phyloP scores from a whole-genome alignment of 2,888 invertebrate genomes.

The Clitarchus hookeri region DNA sequence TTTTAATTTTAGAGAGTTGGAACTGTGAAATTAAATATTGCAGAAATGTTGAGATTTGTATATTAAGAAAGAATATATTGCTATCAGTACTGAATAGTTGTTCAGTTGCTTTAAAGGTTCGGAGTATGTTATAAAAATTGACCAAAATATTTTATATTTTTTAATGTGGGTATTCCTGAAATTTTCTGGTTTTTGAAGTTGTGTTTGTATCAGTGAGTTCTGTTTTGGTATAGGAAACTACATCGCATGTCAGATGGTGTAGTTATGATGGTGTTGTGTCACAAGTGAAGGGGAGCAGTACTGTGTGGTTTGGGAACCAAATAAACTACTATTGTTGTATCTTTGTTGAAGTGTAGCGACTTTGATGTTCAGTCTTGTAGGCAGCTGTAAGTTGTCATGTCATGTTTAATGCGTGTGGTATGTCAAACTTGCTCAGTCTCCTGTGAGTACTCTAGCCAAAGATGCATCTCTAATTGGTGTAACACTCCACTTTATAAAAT shows the following conservation, averaged over 20 bases:
- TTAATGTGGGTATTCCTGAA: background rate
- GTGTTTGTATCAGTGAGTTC: background rate
- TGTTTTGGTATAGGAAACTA: background rate
- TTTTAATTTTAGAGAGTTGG: conserved; percentile 5
- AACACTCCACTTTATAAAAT: too few species aligned
- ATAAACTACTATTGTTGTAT: background rate
- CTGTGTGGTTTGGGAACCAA: background rate
- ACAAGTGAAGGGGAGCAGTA: background rate
- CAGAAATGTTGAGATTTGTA: background rate
- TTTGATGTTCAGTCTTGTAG: background rate
- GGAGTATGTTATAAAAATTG: background rate
- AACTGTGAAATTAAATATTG: conserved; percentile 1
- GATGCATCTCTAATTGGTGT: too few species aligned
- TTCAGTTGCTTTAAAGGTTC: background rate
- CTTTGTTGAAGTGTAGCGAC: background rate
- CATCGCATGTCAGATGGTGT: background rate
- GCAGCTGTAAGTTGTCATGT: background rate
- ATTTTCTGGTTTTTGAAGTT: background rate
- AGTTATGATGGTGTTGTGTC: background rate
- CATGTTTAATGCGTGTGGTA: too few species aligned
- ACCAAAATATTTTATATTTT: conserved; percentile 11
- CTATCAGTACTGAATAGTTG: background rate
- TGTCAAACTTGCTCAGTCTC: too few species aligned
- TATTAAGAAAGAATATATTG: conserved; percentile 14
- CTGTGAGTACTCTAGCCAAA: too few species aligned